Conservation (phyloP, 2,797 vertebrate species). For the Limosa lapponica region DNA sequence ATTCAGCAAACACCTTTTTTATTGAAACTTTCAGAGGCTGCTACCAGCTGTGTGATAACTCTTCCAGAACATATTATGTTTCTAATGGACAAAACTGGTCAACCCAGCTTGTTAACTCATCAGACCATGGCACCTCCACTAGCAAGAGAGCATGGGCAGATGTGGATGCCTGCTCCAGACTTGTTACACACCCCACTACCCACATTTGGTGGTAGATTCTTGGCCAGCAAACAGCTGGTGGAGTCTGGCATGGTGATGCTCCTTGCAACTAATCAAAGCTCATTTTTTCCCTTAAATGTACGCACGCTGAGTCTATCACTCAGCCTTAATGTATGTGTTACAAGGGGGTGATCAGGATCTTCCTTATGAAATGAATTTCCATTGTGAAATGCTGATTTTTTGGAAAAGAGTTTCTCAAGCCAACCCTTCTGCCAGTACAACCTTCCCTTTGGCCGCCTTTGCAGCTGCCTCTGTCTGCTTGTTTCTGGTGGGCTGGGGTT, state of each 20-base stretch:
- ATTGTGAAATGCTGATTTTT: background rate
- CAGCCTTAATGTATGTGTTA: background rate
- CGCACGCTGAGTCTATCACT: background rate
- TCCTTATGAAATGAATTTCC: background rate
- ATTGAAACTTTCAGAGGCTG: background rate
- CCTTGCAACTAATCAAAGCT: background rate
- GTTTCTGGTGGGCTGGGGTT: background rate
- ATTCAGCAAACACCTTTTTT: background rate
- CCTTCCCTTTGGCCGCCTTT: background rate
- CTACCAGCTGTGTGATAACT: background rate
- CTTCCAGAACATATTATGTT: conserved; percentile 2
- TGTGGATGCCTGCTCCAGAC: background rate
- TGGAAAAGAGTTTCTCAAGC: background rate
- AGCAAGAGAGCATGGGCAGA: background rate
- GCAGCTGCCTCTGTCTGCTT: background rate
- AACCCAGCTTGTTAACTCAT: background rate
- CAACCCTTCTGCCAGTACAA: background rate
- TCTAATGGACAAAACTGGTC: background rate
- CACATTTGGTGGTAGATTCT: rapidly evolving
- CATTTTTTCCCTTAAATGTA: background rate
- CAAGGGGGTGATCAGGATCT: background rate
- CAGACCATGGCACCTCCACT: background rate
- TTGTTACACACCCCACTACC: background rate
- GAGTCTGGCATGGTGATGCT: background rate
- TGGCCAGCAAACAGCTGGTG: background rate